Base-by-base conservation (phyloP, 2,888 invertebrate species). In the Rhorus exstirpatorius region DNA sequence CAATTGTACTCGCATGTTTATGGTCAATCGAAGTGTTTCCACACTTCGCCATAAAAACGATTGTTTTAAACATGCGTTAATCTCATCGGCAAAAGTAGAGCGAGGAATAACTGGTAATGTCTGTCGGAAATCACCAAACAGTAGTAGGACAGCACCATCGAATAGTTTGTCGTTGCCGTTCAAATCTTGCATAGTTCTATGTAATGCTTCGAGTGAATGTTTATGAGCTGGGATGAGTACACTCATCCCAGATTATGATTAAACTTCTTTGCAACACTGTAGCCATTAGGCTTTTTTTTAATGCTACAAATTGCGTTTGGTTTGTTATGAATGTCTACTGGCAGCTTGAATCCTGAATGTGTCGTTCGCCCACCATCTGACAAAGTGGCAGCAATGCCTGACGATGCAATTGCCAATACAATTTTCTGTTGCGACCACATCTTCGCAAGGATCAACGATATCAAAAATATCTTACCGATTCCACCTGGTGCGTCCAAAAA, bases 351-450 rank as follows among this genome's bases (percentile, higher is more conserved):
- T 31, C 87, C 84, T 10, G 90, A 91, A 88, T 93, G 93, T 10
- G 91, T 91, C 46, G 92, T 93, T 83, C 90, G 60, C 7, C 91
- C 91, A 17, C 86, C 87, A 51, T 89, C 86, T 14, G 94, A 81
- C 35, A 93, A 87, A n/a, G 91, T 93, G 4, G 93, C 93, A 35
- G 93, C 93, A 81, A 94, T 93, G 8, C 93, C 93, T 4, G 93
- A 93, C 44, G 91, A 93, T 7, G 93, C 93, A 24, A 93, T 82
- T 10, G 92, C 91, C 44, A 93, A 63, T 10, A 91, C 91, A 61
- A 92, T 90, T 6, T 85, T 76, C 44, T 71, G 24, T 77, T 79
- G 12, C 3, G 21, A 60, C 55, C 91, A 86, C 63, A 93, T 86
- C 55, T 85, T 79, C 10, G 91, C 91, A 10, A 93, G 78, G 26